Evolutionary conservation across 2,797 vertebrate genomes (phyloP).

Genomic region (Lacerta bilineata): DNA sequence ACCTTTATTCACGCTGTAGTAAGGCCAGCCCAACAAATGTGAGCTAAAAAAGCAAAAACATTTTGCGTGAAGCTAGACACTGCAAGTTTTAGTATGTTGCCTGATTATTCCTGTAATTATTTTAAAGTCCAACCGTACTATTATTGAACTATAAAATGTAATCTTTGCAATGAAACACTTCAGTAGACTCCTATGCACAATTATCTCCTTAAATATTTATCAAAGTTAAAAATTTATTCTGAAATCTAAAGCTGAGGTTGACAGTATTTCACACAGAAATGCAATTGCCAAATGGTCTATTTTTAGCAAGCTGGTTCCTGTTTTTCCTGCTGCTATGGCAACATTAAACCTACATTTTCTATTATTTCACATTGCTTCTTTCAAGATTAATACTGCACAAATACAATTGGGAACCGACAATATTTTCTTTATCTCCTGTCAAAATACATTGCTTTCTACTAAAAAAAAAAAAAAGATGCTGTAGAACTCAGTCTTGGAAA

Average conservation of each 20-base stretch:
- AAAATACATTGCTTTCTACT: slow-evolving; percentile 45
- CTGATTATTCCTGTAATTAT: not conserved
- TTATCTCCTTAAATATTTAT: slow-evolving; percentile 45
- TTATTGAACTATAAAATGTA: slow-evolving; percentile 36
- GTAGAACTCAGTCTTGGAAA: slow-evolving; percentile 2
- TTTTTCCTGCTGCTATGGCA: slow-evolving; percentile 71
- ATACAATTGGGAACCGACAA: slow-evolving; percentile 54
- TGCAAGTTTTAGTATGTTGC: not conserved
- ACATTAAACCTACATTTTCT: slow-evolving; percentile 70
- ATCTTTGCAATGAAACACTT: slow-evolving; percentile 40
- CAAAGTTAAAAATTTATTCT: slow-evolving; percentile 58
- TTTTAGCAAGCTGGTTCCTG: slow-evolving; percentile 67
- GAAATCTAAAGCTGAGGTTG: slow-evolving; percentile 52
- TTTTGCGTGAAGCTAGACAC: not conserved
- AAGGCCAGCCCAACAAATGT: too few relatives aligned
- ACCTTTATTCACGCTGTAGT: too few relatives aligned
- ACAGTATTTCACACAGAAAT: slow-evolving; percentile 59
- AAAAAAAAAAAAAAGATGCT: not conserved
- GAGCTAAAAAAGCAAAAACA: not conserved
- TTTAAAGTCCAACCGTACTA: slow-evolving; percentile 10
- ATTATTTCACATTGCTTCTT: slow-evolving; percentile 59
- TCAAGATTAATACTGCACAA: slow-evolving; percentile 64
- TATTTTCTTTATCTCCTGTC: slow-evolving; percentile 53
- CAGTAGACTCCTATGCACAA: slow-evolving; percentile 42
- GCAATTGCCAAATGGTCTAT: slow-evolving; percentile 67